These are phyloP conservation scores for Cyclura pinguis DNA, from an alignment of 2,797 vertebrate species.

Conservation along the genomic window DNA sequence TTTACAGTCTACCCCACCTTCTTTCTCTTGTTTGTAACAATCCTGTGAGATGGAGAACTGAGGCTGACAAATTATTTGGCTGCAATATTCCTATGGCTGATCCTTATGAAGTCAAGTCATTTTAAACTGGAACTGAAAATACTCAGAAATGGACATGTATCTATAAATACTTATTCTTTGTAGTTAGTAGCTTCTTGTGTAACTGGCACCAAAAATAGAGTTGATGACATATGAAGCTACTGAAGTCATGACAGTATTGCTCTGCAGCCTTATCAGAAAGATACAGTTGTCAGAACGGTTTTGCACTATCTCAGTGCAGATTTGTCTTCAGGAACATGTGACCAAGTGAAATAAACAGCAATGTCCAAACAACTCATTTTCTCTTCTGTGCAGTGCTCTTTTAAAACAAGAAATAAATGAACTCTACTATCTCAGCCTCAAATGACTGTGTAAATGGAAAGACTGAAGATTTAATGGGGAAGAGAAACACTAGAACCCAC, in stretches of 20 bases:
- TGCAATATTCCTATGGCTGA: not conserved
- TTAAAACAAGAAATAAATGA: not conserved
- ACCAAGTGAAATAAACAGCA: not conserved
- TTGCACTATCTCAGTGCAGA: not conserved
- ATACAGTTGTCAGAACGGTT: slow-evolving; percentile 18
- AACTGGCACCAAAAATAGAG: slow-evolving; percentile 16
- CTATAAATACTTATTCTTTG: not conserved
- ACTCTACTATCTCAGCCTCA: not conserved
- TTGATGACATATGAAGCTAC: not conserved
- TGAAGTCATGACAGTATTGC: not conserved
- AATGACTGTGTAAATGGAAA: not conserved
- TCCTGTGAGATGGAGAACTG: not conserved
- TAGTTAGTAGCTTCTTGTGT: not conserved
- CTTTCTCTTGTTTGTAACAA: not conserved
- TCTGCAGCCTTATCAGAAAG: not conserved
- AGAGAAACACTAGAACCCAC: not conserved
- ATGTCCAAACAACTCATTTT: not conserved
- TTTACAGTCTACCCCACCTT: not conserved
- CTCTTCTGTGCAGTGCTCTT: not conserved
- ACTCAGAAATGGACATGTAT: not conserved
- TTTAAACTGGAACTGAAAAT: not conserved
- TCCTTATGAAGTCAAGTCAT: not conserved
- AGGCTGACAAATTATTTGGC: not conserved
- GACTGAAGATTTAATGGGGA: not conserved
- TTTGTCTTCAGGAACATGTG: not conserved